These are phyloP conservation scores for Agonopterix arenella DNA, from an alignment of 2,888 invertebrate species.

Conservation along the genomic window DNA sequence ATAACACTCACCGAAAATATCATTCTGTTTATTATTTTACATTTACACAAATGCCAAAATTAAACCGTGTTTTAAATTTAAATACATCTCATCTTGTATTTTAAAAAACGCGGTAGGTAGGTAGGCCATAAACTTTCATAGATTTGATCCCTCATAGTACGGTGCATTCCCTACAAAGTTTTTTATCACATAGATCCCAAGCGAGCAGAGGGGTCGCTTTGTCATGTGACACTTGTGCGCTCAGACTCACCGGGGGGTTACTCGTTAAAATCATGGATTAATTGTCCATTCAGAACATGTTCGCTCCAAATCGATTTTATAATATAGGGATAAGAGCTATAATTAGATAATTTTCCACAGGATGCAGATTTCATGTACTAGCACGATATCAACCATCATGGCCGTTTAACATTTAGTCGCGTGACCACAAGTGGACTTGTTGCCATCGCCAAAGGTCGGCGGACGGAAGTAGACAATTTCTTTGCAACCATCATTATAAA, in stretches of 20 bases:
- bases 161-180: slow-evolving; percentile 63
- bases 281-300: slow-evolving; percentile 31
- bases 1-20: too few relatives aligned
- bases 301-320: slow-evolving; percentile 5
- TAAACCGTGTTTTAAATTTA: too few relatives aligned
- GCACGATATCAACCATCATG: slow-evolving; percentile 1
- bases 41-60: too few relatives aligned
- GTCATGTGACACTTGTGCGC: slow-evolving; percentile 73
- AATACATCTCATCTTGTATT: too few relatives aligned
- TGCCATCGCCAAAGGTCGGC: slow-evolving; percentile 45
- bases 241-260: slow-evolving; percentile 52
- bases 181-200: slow-evolving; percentile 64
- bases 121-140: too few relatives aligned
- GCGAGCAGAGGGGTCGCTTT: slow-evolving; percentile 59
- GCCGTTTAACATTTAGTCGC: slow-evolving; percentile 28
- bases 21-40: too few relatives aligned
- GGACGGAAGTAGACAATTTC: slow-evolving; percentile 67
- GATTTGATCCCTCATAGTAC: slow-evolving; percentile 30
- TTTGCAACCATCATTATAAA: slow-evolving; percentile 43
- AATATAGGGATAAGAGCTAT: neutral
- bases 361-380: slow-evolving; percentile 11
- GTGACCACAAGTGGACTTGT: slow-evolving; percentile 42
- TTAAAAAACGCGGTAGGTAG: too few relatives aligned
- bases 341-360: slow-evolving; percentile 7
- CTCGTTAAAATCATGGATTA: slow-evolving; percentile 45